These are phyloP conservation scores for Fukomys damarensis DNA, from an alignment of 2,113 vertebrate species.

Conservation along the genomic window DNA sequence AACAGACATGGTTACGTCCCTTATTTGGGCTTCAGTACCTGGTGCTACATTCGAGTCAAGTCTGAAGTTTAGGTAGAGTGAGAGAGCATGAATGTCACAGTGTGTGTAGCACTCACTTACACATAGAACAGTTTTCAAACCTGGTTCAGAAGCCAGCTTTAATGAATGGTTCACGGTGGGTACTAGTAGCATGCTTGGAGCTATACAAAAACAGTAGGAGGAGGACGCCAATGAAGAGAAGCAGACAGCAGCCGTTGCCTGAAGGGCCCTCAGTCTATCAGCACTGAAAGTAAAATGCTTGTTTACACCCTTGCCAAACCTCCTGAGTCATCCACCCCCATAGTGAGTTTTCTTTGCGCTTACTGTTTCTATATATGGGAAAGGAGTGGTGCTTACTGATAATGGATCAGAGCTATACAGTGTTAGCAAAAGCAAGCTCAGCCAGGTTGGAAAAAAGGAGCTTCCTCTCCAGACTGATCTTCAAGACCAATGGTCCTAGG, in stretches of 20 bases:
- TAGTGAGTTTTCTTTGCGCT: not conserved
- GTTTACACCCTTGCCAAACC: slow-evolving; percentile 45
- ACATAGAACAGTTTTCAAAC: not conserved
- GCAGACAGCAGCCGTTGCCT: slow-evolving; percentile 62
- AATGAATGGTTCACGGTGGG: slow-evolving; percentile 47
- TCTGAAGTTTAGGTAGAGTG: not conserved
- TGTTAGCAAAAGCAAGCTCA: not conserved
- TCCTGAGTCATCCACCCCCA: slow-evolving; percentile 67
- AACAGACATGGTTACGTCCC: not conserved
- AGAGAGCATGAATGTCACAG: not conserved
- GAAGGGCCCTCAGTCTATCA: slow-evolving; percentile 42
- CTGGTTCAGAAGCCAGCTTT: not conserved
- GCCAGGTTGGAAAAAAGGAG: not conserved
- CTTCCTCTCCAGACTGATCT: not conserved
- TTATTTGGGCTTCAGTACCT: not conserved
- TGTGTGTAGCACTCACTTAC: not conserved
- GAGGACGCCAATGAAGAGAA: not conserved
- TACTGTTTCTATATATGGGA: slow-evolving; percentile 64
- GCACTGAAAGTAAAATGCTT: slow-evolving; percentile 41
- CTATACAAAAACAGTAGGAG: slow-evolving; percentile 6
- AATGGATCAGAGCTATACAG: not conserved
- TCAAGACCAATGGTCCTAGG: not conserved
- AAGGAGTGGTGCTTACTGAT: slow-evolving; percentile 12
- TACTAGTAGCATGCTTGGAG: slow-evolving; percentile 1
- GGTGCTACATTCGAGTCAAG: not conserved